Evolutionary conservation across 2,113 vertebrate species (phyloP).

Genomic region (Pelecanoides urinatrix): DNA sequence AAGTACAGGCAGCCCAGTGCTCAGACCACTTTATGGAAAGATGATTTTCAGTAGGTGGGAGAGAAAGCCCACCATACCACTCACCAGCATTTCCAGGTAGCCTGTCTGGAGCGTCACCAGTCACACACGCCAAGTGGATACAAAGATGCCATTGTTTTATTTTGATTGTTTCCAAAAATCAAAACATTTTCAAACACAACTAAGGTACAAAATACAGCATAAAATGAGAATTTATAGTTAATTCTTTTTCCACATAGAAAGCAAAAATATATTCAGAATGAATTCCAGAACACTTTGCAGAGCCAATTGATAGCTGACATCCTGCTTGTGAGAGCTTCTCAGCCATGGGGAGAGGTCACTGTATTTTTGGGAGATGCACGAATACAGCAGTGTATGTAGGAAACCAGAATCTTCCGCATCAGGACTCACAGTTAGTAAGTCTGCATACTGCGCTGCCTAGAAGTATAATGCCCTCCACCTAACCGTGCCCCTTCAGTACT

Average conservation of each 20-base stretch:
- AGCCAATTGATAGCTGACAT: constrained; percentile 35
- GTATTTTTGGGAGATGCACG: constrained; percentile 3
- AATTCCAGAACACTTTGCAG: constrained; percentile 57
- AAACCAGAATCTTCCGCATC: background rate
- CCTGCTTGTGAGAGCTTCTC: constrained; percentile 46
- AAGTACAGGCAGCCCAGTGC: background rate
- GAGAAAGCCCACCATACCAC: background rate
- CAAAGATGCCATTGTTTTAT: constrained; percentile 78
- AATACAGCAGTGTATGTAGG: constrained; percentile 39
- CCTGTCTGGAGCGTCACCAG: background rate
- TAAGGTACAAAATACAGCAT: constrained; percentile 82
- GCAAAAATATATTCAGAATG: constrained; percentile 66
- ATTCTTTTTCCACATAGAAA: constrained; percentile 68
- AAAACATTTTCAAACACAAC: constrained; percentile 77
- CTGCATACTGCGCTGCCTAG: background rate
- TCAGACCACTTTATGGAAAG: background rate
- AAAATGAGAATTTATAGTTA: constrained; percentile 74
- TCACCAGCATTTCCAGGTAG: background rate
- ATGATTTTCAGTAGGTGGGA: background rate
- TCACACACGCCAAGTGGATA: constrained; percentile 28
- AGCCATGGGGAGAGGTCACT: background rate
- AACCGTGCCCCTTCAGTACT: background rate
- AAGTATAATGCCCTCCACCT: constrained; percentile 13
- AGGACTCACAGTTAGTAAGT: constrained; percentile 14
- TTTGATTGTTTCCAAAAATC: constrained; percentile 77